Evolutionary conservation across 2,888 invertebrate genomes (phyloP).

Genomic region (Pollenia amentaria): DNA sequence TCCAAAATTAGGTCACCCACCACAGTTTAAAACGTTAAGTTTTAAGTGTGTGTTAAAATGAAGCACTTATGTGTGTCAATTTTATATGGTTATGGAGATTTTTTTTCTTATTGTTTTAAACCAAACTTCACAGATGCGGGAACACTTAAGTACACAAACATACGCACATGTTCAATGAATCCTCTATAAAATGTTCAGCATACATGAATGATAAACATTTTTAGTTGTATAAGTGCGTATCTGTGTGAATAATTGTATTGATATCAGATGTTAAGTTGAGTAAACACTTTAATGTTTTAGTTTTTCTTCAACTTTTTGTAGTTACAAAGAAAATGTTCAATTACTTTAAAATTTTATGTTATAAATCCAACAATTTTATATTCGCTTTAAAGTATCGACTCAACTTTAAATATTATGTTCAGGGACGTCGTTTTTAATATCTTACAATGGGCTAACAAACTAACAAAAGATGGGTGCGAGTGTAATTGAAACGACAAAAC

Average conservation of each 20-base stretch:
- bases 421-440: slow-evolving; percentile 16
- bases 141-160: neutral
- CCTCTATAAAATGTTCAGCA: too few species aligned
- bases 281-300: slow-evolving; percentile 40
- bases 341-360: slow-evolving; percentile 31
- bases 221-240: neutral
- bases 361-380: slow-evolving; percentile 38
- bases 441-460: neutral
- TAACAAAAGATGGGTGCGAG: neutral
- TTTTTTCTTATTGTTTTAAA: slow-evolving; percentile 8
- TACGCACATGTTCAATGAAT: neutral
- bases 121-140: neutral
- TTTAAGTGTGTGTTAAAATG: slow-evolving; percentile 61
- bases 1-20: slow-evolving; percentile 71
- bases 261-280: slow-evolving; percentile 29
- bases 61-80: slow-evolving; percentile 61
- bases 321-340: slow-evolving; percentile 40
- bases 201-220: too few species aligned
- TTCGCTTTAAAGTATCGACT: slow-evolving; percentile 53
- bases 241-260: neutral
- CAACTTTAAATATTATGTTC: neutral
- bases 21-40: slow-evolving; percentile 42
- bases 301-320: slow-evolving; percentile 20
- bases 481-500: slow-evolving; percentile 13
- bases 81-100: neutral